A percentile compares a stretch with the other conserved stretches of the same genome.
These are phyloP conservation scores for Glomeris marginata DNA, from an alignment of 2,888 invertebrate species.

Conservation along the genomic window DNA sequence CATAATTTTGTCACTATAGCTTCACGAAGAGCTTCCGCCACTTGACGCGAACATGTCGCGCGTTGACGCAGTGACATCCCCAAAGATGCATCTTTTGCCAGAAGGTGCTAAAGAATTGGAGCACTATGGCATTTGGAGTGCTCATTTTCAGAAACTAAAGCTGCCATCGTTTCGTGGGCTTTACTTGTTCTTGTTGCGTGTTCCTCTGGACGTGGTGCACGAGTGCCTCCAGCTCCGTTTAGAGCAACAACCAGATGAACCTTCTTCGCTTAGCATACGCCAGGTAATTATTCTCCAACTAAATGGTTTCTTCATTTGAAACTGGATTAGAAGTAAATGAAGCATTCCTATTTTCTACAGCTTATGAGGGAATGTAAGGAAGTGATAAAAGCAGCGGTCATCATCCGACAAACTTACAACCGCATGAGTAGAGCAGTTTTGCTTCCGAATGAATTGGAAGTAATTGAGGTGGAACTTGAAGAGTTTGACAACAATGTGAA, in stretches of 20 bases:
- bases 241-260: conserved; percentile 64
- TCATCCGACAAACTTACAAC: conserved; percentile 56
- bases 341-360: too few relatives aligned
- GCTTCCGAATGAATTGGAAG: conserved; percentile 27
- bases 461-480: conserved; percentile 39
- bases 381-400: conserved; percentile 65
- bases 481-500: conserved; percentile 64
- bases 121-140: conserved; percentile 60
- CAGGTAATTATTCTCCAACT: conserved; percentile 40
- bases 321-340: too few relatives aligned
- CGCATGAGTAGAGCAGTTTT: conserved; percentile 26
- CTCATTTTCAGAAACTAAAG: conserved; percentile 55
- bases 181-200: conserved; percentile 69
- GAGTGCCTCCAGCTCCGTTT: conserved; percentile 75
- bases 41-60: too few relatives aligned
- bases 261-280: conserved; percentile 69
- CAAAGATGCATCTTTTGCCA: conserved; percentile 4
- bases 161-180: conserved; percentile 69
- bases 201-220: conserved; percentile 80
- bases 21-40: too few relatives aligned
- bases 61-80: too few relatives aligned
- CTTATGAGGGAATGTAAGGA: conserved; percentile 80
- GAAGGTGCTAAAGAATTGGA: conserved; percentile 38
- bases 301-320: too few relatives aligned
- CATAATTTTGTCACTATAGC: too few relatives aligned